These are phyloP conservation scores for Pempheris klunzingeri DNA, from an alignment of 2,797 vertebrate genomes.

Conservation along the genomic window DNA sequence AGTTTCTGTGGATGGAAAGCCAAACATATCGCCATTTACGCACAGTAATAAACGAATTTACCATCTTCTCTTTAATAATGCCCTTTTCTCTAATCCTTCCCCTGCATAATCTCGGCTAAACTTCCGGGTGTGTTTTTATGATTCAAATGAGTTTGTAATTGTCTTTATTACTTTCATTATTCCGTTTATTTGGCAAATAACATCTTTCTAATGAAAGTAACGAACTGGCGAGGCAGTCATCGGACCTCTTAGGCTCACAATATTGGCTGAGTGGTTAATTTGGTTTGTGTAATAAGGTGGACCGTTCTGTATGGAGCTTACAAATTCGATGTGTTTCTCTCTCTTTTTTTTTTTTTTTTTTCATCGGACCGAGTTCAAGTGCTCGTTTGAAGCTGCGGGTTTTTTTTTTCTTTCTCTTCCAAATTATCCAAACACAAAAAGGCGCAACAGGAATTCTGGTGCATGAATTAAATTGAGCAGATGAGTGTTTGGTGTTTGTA, in stretches of 20 bases:
- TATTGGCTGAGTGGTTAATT: conserved; percentile 89
- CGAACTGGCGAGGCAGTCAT: conserved; percentile 91
- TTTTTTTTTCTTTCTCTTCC: conserved; percentile 5
- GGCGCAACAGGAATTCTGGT: conserved; percentile 43
- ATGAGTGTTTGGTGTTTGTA: conserved; percentile 36
- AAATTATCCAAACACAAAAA: conserved; percentile 53
- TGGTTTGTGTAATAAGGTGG: conserved; percentile 84
- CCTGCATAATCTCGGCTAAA: conserved; percentile 71
- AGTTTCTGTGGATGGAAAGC: neutral
- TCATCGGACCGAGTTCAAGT: conserved; percentile 64
- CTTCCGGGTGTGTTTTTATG: conserved; percentile 87
- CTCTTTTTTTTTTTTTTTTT: neutral
- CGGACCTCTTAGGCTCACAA: conserved; percentile 87
- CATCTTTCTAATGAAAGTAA: conserved; percentile 95
- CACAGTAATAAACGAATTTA: conserved; percentile 1
- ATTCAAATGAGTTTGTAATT: conserved; percentile 93
- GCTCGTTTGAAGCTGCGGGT: conserved; percentile 37
- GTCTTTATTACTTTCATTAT: conserved; percentile 95
- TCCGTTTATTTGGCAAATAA: conserved; percentile 92
- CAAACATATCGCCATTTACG: neutral
- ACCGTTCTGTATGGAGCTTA: conserved; percentile 59
- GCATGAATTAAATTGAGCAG: conserved; percentile 50
- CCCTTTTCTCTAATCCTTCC: neutral
- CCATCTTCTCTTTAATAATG: conserved; percentile 7
- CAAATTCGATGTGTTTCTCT: conserved; percentile 38